These are phyloP conservation scores for Nymphalis io DNA, from an alignment of 1,140 invertebrate species.

Conservation along the genomic window DNA sequence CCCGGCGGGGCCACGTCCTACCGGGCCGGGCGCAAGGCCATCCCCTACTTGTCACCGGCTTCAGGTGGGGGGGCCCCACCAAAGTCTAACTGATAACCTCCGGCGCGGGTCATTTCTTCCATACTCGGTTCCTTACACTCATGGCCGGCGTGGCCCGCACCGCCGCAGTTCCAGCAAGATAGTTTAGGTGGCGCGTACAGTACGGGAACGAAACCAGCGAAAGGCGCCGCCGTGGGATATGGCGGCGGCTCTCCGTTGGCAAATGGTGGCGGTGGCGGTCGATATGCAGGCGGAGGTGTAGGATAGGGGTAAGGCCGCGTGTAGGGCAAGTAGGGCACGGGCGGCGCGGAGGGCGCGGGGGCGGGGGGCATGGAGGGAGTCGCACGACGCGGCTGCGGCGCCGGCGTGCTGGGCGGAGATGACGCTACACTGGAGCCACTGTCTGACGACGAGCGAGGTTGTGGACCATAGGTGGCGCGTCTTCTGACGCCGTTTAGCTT, in stretches of 20 bases:
- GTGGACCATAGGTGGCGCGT: conserved; percentile 64
- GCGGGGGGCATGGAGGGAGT: conserved; percentile 71
- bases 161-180: conserved; percentile 89
- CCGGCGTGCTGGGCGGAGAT: conserved; percentile 81
- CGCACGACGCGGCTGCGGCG: conserved; percentile 66
- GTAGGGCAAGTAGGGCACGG: conserved; percentile 78
- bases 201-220: conserved; percentile 79
- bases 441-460: conserved; percentile 80
- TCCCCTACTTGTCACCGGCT: conserved; percentile 66
- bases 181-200: conserved; percentile 81
- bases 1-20: conserved; percentile 11
- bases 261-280: conserved; percentile 65
- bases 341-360: conserved; percentile 69
- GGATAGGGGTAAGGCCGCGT: conserved; percentile 78
- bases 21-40: conserved; percentile 15
- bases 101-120: conserved; percentile 90
- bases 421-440: conserved; percentile 83
- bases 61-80: conserved; percentile 77
- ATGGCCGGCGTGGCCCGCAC: conserved; percentile 87
- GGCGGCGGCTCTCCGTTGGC: conserved; percentile 75
- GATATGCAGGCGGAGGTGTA: conserved; percentile 70
- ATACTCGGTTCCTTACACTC: conserved; percentile 93
- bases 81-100: conserved; percentile 84
- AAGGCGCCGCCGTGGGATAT: conserved; percentile 70
- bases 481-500: conserved; percentile 78